phyloP scores from a whole-genome alignment of 2,888 invertebrate species.

The Galerucella pusilla region DNA sequence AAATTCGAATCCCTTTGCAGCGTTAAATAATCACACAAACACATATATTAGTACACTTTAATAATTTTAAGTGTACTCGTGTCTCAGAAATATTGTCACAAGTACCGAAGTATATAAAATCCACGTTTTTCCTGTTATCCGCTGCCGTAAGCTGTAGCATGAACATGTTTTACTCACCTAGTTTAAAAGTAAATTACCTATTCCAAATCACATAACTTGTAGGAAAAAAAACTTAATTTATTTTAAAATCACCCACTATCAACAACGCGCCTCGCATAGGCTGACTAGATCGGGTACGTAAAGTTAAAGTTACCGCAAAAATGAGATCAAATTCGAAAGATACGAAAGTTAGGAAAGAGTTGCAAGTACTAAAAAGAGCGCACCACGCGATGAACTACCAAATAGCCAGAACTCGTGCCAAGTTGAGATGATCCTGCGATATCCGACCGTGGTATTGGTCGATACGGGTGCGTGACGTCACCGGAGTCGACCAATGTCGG shows the following conservation, averaged over 20 bases:
- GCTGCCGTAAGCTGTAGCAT: background rate
- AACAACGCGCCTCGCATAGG: slow-evolving; percentile 12
- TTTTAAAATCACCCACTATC: slow-evolving; percentile 21
- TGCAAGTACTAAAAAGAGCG: slow-evolving; percentile 50
- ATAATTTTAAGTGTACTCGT: slow-evolving; percentile 17
- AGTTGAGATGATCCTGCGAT: slow-evolving; percentile 63
- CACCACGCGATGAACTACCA: slow-evolving; percentile 61
- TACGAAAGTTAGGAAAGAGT: slow-evolving; percentile 25
- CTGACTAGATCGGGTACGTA: slow-evolving; percentile 25
- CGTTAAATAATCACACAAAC: background rate
- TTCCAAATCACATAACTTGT: slow-evolving; percentile 44
- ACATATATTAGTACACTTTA: slow-evolving; percentile 18
- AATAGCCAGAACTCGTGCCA: slow-evolving; percentile 62
- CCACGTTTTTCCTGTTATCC: background rate
- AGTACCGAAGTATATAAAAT: slow-evolving; percentile 33
- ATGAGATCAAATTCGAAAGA: slow-evolving; percentile 24
- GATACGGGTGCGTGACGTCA: slow-evolving; percentile 62
- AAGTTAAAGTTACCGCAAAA: slow-evolving; percentile 19
- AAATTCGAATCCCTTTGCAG: background rate
- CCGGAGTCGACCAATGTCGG: slow-evolving; percentile 60
- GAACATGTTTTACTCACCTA: slow-evolving; percentile 37
- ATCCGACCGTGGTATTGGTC: slow-evolving; percentile 65
- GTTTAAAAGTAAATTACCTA: slow-evolving; percentile 27
- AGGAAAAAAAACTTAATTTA: slow-evolving; percentile 10
- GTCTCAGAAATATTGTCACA: slow-evolving; percentile 42